Conservation (phyloP, 2,888 invertebrate species). For the Eristalis arbustorum region DNA sequence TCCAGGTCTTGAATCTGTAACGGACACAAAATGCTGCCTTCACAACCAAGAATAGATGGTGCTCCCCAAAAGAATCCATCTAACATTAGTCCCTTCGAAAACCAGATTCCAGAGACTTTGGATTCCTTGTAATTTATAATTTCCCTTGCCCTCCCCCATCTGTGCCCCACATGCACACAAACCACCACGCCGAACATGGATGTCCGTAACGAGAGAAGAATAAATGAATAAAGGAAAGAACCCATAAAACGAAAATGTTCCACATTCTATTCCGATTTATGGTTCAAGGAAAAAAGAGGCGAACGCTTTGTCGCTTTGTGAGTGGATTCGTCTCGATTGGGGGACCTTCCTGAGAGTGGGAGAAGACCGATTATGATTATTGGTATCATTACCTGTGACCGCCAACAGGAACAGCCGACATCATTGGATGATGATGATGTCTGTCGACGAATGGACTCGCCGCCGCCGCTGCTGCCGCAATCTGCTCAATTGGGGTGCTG, state of each 20-base stretch:
- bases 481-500: slow-evolving; percentile 57
- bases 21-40: slow-evolving; percentile 40
- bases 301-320: slow-evolving; percentile 11
- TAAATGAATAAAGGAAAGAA: slow-evolving; percentile 58
- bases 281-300: slow-evolving; percentile 21
- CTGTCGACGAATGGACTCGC: slow-evolving; percentile 61
- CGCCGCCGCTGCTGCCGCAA: slow-evolving; percentile 61
- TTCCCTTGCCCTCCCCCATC: slow-evolving; percentile 1
- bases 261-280: slow-evolving; percentile 57
- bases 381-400: slow-evolving; percentile 69
- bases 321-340: slow-evolving; percentile 10
- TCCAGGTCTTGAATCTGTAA: slow-evolving; percentile 38
- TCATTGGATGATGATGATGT: slow-evolving; percentile 58
- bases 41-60: slow-evolving; percentile 15
- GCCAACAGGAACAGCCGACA: slow-evolving; percentile 55
- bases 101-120: slow-evolving; percentile 2
- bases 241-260: slow-evolving; percentile 59
- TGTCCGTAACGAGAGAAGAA: slow-evolving; percentile 30
- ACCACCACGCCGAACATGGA: neutral
- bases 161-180: neutral
- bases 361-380: slow-evolving; percentile 57
- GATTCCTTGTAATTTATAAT: slow-evolving; percentile 59
- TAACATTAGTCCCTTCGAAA: slow-evolving; percentile 28
- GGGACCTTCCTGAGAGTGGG: slow-evolving; percentile 1
- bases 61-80: slow-evolving; percentile 36